These are phyloP conservation scores for Aradus depressus DNA, from an alignment of 2,888 invertebrate species.

Conservation along the genomic window DNA sequence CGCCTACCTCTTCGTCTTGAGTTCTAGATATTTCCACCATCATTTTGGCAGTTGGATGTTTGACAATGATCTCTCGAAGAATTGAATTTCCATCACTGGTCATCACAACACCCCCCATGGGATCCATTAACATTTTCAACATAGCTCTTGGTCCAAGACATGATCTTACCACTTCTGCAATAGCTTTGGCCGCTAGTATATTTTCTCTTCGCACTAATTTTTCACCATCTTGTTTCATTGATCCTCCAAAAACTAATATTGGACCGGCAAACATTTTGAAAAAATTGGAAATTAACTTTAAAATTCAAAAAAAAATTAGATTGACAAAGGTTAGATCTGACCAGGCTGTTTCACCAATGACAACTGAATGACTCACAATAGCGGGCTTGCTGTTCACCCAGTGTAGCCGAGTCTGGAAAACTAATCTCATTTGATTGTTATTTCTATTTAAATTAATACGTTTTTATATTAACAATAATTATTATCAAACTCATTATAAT, in stretches of 20 bases:
- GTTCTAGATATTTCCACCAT: conserved; percentile 99
- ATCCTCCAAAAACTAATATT: conserved; percentile 49
- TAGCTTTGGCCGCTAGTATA: conserved; percentile 96
- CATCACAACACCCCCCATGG: conserved; percentile 99
- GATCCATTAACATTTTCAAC: conserved; percentile 99
- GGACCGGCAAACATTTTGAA: conserved; percentile 1
- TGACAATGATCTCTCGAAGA: conserved; percentile 89
- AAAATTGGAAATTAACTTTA: too few relatives aligned
- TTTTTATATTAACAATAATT: too few relatives aligned
- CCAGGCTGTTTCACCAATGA: too few relatives aligned
- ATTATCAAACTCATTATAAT: too few relatives aligned
- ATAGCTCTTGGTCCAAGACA: conserved; percentile 98
- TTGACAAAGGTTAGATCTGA: too few relatives aligned
- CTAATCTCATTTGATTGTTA: too few relatives aligned
- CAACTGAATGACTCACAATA: too few relatives aligned
- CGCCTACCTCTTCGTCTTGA: conserved; percentile 98
- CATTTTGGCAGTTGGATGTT: conserved; percentile 97
- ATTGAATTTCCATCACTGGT: conserved; percentile 99
- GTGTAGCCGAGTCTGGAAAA: too few relatives aligned
- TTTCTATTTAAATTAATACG: too few relatives aligned
- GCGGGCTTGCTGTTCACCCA: too few relatives aligned
- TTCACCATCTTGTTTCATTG: conserved; percentile 92
- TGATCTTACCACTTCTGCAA: conserved; percentile 98
- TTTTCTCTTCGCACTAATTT: conserved; percentile 92
- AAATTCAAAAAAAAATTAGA: too few relatives aligned